Percentiles rank a stretch among this genome's conserved stretches.
Conservation (phyloP, 2,888 invertebrate species). For the Beris chalybata region DNA sequence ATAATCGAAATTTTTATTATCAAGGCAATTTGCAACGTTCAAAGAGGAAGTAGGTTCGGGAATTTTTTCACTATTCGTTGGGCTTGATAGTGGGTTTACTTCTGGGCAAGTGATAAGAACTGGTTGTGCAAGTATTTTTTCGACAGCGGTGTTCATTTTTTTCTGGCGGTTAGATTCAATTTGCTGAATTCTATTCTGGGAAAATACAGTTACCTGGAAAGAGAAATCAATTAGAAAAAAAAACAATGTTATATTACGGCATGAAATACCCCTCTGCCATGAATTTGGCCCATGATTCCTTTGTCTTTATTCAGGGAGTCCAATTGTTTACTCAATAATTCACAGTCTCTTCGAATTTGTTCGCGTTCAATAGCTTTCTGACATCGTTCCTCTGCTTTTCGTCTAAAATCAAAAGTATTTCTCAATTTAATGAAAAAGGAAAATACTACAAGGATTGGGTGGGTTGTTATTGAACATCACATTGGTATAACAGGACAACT, state of each 20-base stretch:
- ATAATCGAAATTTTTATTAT: conserved; percentile 18
- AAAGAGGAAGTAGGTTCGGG: too few relatives aligned
- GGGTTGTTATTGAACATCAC: too few relatives aligned
- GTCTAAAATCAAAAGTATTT: conserved; percentile 41
- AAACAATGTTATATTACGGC: background rate
- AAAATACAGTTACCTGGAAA: conserved; percentile 53
- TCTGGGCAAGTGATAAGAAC: conserved; percentile 52
- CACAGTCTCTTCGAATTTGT: conserved; percentile 58
- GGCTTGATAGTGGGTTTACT: conserved; percentile 32
- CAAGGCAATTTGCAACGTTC: background rate
- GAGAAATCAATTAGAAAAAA: background rate
- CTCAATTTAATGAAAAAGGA: too few relatives aligned
- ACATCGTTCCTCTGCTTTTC: conserved; percentile 53
- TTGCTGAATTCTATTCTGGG: conserved; percentile 56
- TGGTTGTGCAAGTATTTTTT: conserved; percentile 53
- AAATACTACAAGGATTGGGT: too few relatives aligned
- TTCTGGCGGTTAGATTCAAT: conserved; percentile 56
- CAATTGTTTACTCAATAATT: conserved; percentile 57
- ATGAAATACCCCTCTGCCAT: conserved; percentile 14
- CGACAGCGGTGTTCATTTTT: conserved; percentile 60
- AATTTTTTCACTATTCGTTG: background rate
- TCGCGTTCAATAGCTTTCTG: conserved; percentile 59
- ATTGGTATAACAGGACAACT: too few relatives aligned
- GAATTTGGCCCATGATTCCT: conserved; percentile 40
- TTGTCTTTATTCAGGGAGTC: conserved; percentile 55